Evolutionary conservation across 30 jellyfish, hydroid and myxozoan genomes (phyloP).

Genomic region (Aurelia sp.): DNA sequence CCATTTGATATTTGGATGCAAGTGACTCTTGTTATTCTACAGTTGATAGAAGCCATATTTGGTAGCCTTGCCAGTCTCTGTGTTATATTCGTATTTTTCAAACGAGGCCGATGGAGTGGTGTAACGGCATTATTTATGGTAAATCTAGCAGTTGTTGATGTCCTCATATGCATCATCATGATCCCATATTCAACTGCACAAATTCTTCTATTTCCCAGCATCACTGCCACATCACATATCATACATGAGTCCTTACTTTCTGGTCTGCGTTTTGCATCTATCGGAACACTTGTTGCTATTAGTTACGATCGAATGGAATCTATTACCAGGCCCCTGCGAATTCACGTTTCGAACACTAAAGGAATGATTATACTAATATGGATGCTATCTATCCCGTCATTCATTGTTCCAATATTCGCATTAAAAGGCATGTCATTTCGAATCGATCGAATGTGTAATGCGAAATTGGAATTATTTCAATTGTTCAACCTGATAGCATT

Average conservation of each 20-base stretch:
- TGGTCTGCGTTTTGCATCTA: slow-evolving; percentile 68
- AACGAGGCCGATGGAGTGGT: slow-evolving; percentile 58
- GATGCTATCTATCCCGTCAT: slow-evolving; percentile 41
- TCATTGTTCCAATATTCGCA: slow-evolving; percentile 42
- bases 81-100: slow-evolving; percentile 48
- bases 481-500: slow-evolving; percentile 31
- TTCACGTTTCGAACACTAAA: slow-evolving; percentile 19
- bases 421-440: slow-evolving; percentile 17
- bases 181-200: slow-evolving; percentile 53
- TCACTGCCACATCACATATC: slow-evolving; percentile 5
- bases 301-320: slow-evolving; percentile 71
- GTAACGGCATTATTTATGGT: slow-evolving; percentile 64
- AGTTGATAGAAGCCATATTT: slow-evolving; percentile 39
- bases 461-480: slow-evolving; percentile 13
- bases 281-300: slow-evolving; percentile 64
- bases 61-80: slow-evolving; percentile 58
- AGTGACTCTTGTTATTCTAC: slow-evolving; percentile 12
- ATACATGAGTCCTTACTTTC: slow-evolving; percentile 60
- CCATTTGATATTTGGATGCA: slow-evolving; percentile 47
- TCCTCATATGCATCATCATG: slow-evolving; percentile 33
- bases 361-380: slow-evolving; percentile 21
- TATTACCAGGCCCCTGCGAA: slow-evolving; percentile 57
- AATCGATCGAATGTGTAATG: slow-evolving; percentile 28
- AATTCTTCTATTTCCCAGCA: slow-evolving; percentile 16
- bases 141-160: slow-evolving; percentile 48